Base-by-base conservation (phyloP, 2,888 invertebrate genomes). In the Spialia ferax region DNA sequence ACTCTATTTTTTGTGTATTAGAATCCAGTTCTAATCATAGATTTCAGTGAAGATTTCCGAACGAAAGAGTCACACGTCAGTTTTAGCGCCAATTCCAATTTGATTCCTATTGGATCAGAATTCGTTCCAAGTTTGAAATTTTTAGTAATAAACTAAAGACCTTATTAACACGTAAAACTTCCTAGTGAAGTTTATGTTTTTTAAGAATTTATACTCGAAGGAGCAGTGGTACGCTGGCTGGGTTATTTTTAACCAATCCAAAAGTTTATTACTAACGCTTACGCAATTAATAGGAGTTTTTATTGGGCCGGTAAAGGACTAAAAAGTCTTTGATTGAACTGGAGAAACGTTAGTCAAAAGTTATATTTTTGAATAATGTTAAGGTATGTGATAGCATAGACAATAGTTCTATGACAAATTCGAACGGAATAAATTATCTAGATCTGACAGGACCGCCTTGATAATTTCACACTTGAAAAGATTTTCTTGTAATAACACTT, bases 281-380 rank as follows among this genome's bases (percentile, higher is more conserved):
- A 91, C 88, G 88, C 89, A 93, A 93, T 93, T 93, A 93, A 93
- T 91, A 91, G 88, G 82, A 85, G 87, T 85, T 92, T 92, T 93
- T 93, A 92, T 93, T 89, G 85, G 79, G 86, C 88, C 90, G 91
- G 89, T 86, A 88, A 88, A 91, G 91, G 91, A 90, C 87, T 83
- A 87, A 85, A n/a, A 86, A 81, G 79, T 82, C 85, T 87, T 87
- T 87, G 87, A 88, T 88, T 83, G 82, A 78, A 80, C 79, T 77
- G 35, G 35, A 23, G 66, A 45, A 54, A 48, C 55, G 29, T 55
- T 55, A 48, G 48, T 67, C 32, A 61, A 22, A 66, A 45, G 61
- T 62, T 55, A 61, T 66, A n/a, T n/a, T n/a, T n/a, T 67, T 62
- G 23, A 62, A 67, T 56, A 61, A 48, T 55, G 23, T 56, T 26